Conservation (phyloP, 2,888 invertebrate species). For the Dastarcus helophoroides region DNA sequence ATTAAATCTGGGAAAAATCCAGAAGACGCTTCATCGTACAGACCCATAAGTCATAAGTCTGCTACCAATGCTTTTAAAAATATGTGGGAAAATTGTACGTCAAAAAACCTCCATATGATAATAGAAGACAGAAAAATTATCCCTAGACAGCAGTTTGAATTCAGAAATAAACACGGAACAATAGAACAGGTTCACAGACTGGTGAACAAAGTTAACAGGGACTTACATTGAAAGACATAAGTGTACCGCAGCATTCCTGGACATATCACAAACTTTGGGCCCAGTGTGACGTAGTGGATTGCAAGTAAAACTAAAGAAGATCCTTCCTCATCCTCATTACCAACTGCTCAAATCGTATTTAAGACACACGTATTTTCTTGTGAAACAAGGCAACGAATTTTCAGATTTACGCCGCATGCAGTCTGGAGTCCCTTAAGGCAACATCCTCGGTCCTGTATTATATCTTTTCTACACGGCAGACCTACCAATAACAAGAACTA, state of each 20-base stretch:
- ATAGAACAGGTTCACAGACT: constrained; percentile 16
- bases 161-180: constrained; percentile 11
- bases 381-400: constrained; percentile 5
- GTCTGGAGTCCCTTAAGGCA: constrained; percentile 17
- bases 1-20: constrained; percentile 1
- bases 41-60: background rate
- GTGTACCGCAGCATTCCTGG: constrained; percentile 17
- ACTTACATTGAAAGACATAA: constrained; percentile 16
- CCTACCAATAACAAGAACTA: too few species aligned
- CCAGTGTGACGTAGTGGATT: constrained; percentile 20
- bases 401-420: constrained; percentile 10
- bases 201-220: constrained; percentile 11
- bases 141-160: constrained; percentile 8
- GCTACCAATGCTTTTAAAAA: constrained; percentile 9
- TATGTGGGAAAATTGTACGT: constrained; percentile 7
- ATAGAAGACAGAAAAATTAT: constrained; percentile 1
- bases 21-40: constrained; percentile 1
- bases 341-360: constrained; percentile 15
- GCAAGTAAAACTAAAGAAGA: too few species aligned
- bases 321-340: too few species aligned
- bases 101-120: constrained; percentile 6
- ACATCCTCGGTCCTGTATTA: constrained; percentile 16
- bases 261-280: constrained; percentile 20
- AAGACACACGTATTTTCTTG: constrained; percentile 8
- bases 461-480: constrained; percentile 15